These are phyloP conservation scores for Catharus bicknelli DNA, from an alignment of 2,113 vertebrate genomes.

Conservation along the genomic window DNA sequence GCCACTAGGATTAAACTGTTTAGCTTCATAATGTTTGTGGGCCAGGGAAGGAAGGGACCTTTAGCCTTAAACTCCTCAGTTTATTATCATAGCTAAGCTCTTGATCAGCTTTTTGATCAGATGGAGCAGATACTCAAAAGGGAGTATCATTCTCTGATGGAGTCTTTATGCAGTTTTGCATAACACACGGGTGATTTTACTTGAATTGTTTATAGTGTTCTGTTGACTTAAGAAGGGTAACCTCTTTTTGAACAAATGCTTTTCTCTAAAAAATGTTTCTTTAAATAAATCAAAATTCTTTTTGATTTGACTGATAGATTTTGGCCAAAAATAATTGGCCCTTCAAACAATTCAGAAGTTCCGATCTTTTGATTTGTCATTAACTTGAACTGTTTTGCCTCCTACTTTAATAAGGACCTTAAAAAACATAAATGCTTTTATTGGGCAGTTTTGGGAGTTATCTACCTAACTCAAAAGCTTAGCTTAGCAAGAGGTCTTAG, in stretches of 20 bases:
- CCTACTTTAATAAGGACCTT: background rate
- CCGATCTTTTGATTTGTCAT: slow-evolving; percentile 14
- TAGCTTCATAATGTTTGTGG: background rate
- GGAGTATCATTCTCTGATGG: background rate
- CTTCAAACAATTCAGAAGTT: background rate
- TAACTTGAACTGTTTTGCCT: background rate
- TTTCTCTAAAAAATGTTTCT: background rate
- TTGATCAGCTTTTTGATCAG: background rate
- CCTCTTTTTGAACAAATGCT: background rate
- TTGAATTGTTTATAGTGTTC: background rate
- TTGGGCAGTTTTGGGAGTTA: background rate
- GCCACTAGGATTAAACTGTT: background rate
- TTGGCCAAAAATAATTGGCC: background rate
- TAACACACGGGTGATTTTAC: background rate
- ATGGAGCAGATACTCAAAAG: background rate
- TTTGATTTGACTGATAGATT: background rate
- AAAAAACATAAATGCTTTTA: background rate
- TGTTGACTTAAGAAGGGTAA: background rate
- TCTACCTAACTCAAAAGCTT: background rate
- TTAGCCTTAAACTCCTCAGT: background rate
- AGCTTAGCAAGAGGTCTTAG: background rate
- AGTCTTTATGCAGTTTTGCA: accelerated
- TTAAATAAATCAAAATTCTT: slow-evolving; percentile 4
- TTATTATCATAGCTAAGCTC: background rate
- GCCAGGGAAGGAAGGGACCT: background rate